Conservation (phyloP, 2,888 invertebrate genomes). For the Agrochola lychnidis region DNA sequence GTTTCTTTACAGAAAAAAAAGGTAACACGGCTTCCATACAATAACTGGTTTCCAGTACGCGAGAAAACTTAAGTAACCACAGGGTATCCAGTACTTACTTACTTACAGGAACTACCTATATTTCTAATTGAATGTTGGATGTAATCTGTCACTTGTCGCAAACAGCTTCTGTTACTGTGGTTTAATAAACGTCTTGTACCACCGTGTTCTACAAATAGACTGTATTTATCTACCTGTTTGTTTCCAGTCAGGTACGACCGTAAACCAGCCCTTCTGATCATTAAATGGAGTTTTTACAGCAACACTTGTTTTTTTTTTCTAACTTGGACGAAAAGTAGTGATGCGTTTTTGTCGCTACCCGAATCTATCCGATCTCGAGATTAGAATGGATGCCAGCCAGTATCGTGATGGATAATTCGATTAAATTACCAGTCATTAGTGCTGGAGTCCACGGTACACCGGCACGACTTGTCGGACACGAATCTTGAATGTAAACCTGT, state of each 20-base stretch:
- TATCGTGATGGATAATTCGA: slow-evolving; percentile 77
- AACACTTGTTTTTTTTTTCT: slow-evolving; percentile 30
- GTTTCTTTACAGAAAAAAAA: slow-evolving; percentile 35
- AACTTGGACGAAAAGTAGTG: slow-evolving; percentile 61
- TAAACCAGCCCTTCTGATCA: slow-evolving; percentile 66
- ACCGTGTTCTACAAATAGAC: slow-evolving; percentile 27
- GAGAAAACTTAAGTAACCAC: slow-evolving; percentile 35
- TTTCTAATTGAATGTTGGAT: slow-evolving; percentile 25
- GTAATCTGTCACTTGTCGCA: slow-evolving; percentile 34
- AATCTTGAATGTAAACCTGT: slow-evolving; percentile 56
- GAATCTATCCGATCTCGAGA: slow-evolving; percentile 66
- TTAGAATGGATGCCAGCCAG: slow-evolving; percentile 65
- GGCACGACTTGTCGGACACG: slow-evolving; percentile 68
- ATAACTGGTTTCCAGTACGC: slow-evolving; percentile 49
- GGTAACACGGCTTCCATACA: slow-evolving; percentile 31
- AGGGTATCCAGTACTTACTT: slow-evolving; percentile 22
- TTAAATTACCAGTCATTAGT: slow-evolving; percentile 78
- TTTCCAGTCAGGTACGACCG: slow-evolving; percentile 69
- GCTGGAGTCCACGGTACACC: slow-evolving; percentile 67
- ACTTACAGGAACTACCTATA: slow-evolving; percentile 2
- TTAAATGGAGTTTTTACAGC: slow-evolving; percentile 62
- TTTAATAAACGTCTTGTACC: slow-evolving; percentile 17
- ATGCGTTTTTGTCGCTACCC: slow-evolving; percentile 64
- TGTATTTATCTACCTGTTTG: slow-evolving; percentile 60
- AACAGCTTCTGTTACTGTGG: slow-evolving; percentile 28